Base-by-base conservation (phyloP, 2,113 vertebrate species). In the Phalacrocorax aristotelis region DNA sequence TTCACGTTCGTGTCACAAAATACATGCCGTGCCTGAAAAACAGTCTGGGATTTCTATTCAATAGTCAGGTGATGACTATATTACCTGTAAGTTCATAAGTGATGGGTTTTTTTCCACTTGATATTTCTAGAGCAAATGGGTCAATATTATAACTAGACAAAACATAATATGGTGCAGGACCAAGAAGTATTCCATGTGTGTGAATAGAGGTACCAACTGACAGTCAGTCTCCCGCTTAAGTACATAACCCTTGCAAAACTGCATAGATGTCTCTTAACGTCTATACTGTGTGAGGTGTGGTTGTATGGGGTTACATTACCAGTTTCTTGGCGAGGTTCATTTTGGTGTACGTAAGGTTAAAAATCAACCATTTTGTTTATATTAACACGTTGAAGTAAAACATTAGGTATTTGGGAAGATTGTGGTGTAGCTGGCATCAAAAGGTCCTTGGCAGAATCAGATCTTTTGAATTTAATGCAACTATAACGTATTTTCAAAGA, bases 211-310 rank as follows among this genome's bases (percentile, higher is more conserved):
- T 54, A 29, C 42, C 34, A 66, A 3, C 38, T 23, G 23, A 26
- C 44, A 44, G 22, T 34, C 1, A 0, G 6, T 70, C 15, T 86
- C 18, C 48, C 12, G 8, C 15, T 57, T 86, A 17, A 1, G 10
- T 48, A 18, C 12, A 7, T 27, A 55, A 29, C 25, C 66, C n/a
- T 49, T 81, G 15, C 9, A 2, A 30, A 60, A 26, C 49, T 60
- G 46, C 49, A 32, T 15, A n/a, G 27, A 26, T 60, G 15, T 29
- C 55, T 36, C 17, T 30, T 27, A 36, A 22, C 49, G 75, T 89
- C 36, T 7, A 0, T 38, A 10, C 25, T 40, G 15, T 44, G 46
- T n/a, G 30, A 76, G 27, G 11, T 65, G 34, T 4, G 2, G 14
- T 40, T 91, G 23, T 62, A 18, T 42, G 46, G 51, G 18, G 11